Base-by-base conservation (phyloP, 2,113 vertebrate genomes). In the Anoplopoma fimbria region DNA sequence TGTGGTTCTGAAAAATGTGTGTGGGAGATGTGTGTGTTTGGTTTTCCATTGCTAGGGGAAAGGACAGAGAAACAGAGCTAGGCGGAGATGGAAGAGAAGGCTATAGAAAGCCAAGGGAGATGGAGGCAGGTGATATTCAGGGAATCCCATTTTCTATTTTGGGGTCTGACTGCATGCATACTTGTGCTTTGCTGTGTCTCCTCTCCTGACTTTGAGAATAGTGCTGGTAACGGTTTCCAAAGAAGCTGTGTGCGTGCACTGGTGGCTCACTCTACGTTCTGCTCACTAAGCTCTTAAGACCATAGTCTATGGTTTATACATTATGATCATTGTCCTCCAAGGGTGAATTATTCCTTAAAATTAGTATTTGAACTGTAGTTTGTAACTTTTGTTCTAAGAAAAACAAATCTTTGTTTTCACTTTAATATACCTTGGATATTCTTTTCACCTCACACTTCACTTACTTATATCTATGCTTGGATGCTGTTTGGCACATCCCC, bases 141-240 rank as follows among this genome's bases (percentile, higher is more conserved):
- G 82, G 88, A 91, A 92, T 90, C 76, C 69, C 57, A 80, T 88
- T 72, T 88, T 90, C 88, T 82, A 70, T 88, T 85, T 87, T 75
- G 61, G 69, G 67, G 84, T 81, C 86, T 88, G 34, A 84, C 61
- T 83, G 45, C 55, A 38, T 53, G 80, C 9, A 3, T 49, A 15
- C 10, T n/a, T 61, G 75, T 84, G 57, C 38, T 34, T 70, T 83
- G 77, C 69, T 73, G 64, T 63, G 64, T 65, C 69, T 86, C 53
- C 61, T 73, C 77, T 79, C 60, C 76, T 84, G 72, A 69, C 62
- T 78, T 55, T 73, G 75, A 70, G 5, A 65, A 61, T 25, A 64
- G 76, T 12, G 4, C 69, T 36, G 42, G 62, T 73, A 65, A 75
- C 69, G 45, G 68, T 85, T 70, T 88, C 61, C 21, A 34, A 62